A percentile compares a stretch with the other conserved stretches of the same genome.
phyloP scores from a whole-genome alignment of 2,797 vertebrate genomes.

The Sebastes steindachneri region DNA sequence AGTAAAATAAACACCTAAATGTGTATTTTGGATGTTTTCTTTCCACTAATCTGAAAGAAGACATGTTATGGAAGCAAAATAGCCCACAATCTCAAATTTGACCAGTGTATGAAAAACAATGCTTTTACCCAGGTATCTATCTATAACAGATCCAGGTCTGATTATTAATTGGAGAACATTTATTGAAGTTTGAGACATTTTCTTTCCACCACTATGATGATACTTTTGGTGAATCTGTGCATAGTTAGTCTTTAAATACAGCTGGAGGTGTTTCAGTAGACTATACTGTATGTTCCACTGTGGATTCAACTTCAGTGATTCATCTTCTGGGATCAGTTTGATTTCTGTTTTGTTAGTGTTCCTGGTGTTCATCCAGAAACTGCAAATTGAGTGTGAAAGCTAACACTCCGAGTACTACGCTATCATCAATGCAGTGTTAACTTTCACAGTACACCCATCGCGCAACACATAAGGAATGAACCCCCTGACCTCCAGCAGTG shows the following conservation, averaged over 20 bases:
- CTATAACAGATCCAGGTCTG: neutral
- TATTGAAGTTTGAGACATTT: neutral
- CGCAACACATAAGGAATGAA: neutral
- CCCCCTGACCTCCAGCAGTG: constrained; percentile 23
- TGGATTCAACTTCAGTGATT: neutral
- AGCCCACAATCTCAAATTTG: too few species aligned
- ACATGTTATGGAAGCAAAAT: too few species aligned
- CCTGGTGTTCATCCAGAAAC: constrained; percentile 41
- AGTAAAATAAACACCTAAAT: too few species aligned
- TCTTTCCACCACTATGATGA: neutral
- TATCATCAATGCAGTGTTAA: neutral
- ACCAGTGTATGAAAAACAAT: too few species aligned
- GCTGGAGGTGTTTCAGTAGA: neutral
- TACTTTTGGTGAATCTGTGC: neutral
- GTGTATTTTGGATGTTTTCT: too few species aligned
- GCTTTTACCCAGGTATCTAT: too few species aligned
- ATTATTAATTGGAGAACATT: neutral
- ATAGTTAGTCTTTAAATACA: neutral
- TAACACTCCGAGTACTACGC: constrained; percentile 8
- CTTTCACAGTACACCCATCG: constrained; percentile 5
- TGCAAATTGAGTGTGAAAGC: constrained; percentile 22
- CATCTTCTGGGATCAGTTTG: constrained; percentile 1
- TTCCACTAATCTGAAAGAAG: too few species aligned
- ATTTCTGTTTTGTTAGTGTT: constrained; percentile 16
- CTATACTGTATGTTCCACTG: neutral